Base-by-base conservation (phyloP, 30 jellyfish, hydroid and myxozoan species). In the Turritopsis dohrnii region DNA sequence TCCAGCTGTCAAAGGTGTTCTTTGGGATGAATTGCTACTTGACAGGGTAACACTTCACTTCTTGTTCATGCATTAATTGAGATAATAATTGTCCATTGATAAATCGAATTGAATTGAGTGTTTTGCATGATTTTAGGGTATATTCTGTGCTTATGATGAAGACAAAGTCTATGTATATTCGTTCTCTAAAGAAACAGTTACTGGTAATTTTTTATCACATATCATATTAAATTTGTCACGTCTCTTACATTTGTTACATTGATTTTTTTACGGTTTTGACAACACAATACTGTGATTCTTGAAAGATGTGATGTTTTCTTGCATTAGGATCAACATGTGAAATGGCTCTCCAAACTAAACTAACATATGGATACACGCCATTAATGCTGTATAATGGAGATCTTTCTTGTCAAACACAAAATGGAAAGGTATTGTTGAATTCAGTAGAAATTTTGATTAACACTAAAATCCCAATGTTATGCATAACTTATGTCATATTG, bases 111-210 rank as follows among this genome's bases (percentile, higher is more conserved):
- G 60, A 41, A 41, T 13, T 41, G 13, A 41, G 60, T 3, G 60
- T 41, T 5, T 41, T 41, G 60, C 5, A 17, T 66, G 28, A 22
- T 66, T 74, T 74, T 29, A 82, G 85, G 96, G 96, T 69, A 89
- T 92, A 52, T 92, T 92, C 85, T 92, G 96, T 81, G 98, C 95
- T 16, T 83, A 87, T 69, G 98, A 92, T 75, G 96, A 92, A 19
- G 98, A 92, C 79, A 92, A 92, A 84, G 91, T 84, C 1, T 84
- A 29, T 72, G 22, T 75, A 28, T 85, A 69, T 75, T 54, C 89
- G 7, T 82, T 65, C 60, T 82, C 89, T 26, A 66, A 71, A 65
- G 89, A 82, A 23, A 82, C 73, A 20, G 72, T 82, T 13, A 52
- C 86, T 20, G 89, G 89, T 82, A n/a, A n/a, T n/a, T n/a, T n/a